Evolutionary conservation across 2,888 invertebrate species (phyloP).

Genomic region (Tromatobia lineatoria): DNA sequence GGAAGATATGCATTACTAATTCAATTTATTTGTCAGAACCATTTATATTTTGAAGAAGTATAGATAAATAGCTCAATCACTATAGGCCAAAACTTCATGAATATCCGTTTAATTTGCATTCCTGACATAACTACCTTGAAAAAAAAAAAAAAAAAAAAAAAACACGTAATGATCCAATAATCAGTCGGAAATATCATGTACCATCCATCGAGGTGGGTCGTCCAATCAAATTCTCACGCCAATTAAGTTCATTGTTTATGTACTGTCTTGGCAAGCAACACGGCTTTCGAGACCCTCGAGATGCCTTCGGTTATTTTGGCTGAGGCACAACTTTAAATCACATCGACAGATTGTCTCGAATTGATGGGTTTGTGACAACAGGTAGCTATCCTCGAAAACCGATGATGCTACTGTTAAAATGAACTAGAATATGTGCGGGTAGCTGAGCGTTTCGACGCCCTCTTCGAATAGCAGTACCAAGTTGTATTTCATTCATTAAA

Average conservation of each 20-base stretch:
- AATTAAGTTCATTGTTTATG: conserved; percentile 42
- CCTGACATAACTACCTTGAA: too few relatives aligned
- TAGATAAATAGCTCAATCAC: too few relatives aligned
- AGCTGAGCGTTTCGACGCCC: not conserved
- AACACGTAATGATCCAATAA: not conserved
- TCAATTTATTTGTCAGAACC: too few relatives aligned
- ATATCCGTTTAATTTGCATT: too few relatives aligned
- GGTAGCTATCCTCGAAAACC: conserved; percentile 39
- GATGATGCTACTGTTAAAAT: not conserved
- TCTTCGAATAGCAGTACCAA: conserved; percentile 22
- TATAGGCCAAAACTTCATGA: too few relatives aligned
- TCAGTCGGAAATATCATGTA: conserved; percentile 15
- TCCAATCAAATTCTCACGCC: conserved; percentile 17
- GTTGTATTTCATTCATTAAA: conserved; percentile 54
- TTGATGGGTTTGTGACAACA: conserved; percentile 45
- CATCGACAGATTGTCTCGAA: conserved; percentile 50
- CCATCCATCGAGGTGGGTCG: not conserved
- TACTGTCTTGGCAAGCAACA: conserved; percentile 46
- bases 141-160: not conserved
- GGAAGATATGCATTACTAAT: too few relatives aligned
- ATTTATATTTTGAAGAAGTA: too few relatives aligned
- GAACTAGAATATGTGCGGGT: not conserved
- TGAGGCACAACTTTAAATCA: conserved; percentile 48
- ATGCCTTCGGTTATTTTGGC: conserved; percentile 50
- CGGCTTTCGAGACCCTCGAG: not conserved